Percentiles rank a stretch among this genome's conserved stretches.
Evolutionary conservation across 37 sponge, comb jelly and placozoan species (phyloP).

Genomic region (Aphrocallistes beatrix): DNA sequence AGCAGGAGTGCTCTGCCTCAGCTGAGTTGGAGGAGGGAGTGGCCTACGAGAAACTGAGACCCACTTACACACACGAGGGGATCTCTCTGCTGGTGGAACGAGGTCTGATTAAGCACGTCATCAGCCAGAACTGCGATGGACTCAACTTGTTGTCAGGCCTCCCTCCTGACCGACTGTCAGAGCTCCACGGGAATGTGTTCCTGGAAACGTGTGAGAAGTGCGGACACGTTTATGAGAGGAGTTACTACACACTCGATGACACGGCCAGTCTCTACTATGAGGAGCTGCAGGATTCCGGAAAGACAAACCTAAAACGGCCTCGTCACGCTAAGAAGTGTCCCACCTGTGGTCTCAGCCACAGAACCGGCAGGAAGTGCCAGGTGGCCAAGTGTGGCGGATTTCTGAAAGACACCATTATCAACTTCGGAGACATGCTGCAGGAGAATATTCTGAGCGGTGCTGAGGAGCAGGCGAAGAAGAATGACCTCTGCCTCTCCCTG

Average conservation of each 20-base stretch:
- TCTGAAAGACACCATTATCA: slow-evolving; percentile 62
- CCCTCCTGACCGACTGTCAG: slow-evolving; percentile 35
- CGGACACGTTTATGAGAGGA: slow-evolving; percentile 34
- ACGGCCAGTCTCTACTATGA: slow-evolving; percentile 55
- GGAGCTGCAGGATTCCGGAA: slow-evolving; percentile 41
- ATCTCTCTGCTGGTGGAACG: slow-evolving; percentile 41
- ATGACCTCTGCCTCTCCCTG: slow-evolving; percentile 44
- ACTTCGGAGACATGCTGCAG: slow-evolving; percentile 57
- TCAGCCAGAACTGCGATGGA: slow-evolving; percentile 72
- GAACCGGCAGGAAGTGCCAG: slow-evolving; percentile 49
- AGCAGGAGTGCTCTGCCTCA: background rate
- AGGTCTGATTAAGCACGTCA: slow-evolving; percentile 53
- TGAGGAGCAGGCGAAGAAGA: slow-evolving; percentile 25
- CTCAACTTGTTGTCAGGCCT: slow-evolving; percentile 51
- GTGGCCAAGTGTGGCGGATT: slow-evolving; percentile 31
- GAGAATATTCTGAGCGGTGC: slow-evolving; percentile 33
- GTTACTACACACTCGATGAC: slow-evolving; percentile 58
- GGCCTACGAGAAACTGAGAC: slow-evolving; percentile 53
- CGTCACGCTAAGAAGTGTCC: slow-evolving; percentile 37
- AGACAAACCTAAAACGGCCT: slow-evolving; percentile 31
- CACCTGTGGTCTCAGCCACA: slow-evolving; percentile 42
- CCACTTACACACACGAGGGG: slow-evolving; percentile 72
- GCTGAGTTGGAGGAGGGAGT: slow-evolving; percentile 45
- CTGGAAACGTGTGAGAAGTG: slow-evolving; percentile 57
- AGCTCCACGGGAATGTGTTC: slow-evolving; percentile 69